phyloP scores from a whole-genome alignment of 2,113 vertebrate genomes.

The Acrocephalus arundinaceus region DNA sequence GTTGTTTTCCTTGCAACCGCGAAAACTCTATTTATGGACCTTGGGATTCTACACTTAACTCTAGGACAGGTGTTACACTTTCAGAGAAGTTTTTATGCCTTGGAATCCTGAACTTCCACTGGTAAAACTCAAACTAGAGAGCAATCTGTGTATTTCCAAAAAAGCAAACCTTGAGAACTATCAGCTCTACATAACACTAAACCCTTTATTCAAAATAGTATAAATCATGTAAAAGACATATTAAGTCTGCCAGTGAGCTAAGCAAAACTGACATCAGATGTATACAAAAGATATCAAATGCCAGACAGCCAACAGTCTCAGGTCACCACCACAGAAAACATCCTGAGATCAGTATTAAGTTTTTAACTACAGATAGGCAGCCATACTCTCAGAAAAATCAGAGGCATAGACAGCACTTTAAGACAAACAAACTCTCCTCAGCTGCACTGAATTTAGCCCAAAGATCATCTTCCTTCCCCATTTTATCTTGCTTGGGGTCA shows the following conservation, averaged over 20 bases:
- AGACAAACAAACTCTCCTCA: background rate
- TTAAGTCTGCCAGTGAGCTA: background rate
- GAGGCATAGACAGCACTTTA: background rate
- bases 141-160: background rate
- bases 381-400: background rate
- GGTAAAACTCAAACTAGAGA: background rate
- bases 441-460: background rate
- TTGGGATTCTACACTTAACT: background rate
- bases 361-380: background rate
- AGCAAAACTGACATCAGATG: background rate
- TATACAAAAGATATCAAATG: background rate
- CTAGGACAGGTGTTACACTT: background rate
- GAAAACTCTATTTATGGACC: background rate
- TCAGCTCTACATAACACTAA: background rate
- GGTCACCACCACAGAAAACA: background rate
- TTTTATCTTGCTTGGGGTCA: background rate
- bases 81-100: background rate
- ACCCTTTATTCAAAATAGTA: background rate
- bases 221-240: background rate
- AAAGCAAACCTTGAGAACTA: background rate
- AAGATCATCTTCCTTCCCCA: background rate
- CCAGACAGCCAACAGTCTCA: background rate
- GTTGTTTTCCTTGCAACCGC: background rate
- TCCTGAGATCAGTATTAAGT: background rate
- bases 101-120: background rate